Evolutionary conservation across 2,888 invertebrate genomes (phyloP).

Genomic region (Drosophila longiperda): DNA sequence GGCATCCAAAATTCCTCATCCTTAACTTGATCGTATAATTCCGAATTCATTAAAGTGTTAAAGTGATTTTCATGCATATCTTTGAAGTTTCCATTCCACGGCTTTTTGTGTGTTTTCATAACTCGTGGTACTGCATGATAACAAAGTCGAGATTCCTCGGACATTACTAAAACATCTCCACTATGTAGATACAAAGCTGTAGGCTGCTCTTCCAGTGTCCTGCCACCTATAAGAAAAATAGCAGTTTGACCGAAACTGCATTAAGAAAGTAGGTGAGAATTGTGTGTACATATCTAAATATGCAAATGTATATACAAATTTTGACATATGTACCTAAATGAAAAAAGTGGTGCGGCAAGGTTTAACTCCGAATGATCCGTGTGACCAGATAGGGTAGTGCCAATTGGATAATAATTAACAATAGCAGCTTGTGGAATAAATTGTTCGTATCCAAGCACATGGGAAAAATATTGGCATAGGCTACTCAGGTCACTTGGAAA

Average conservation of each 20-base stretch:
- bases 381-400: constrained; percentile 96
- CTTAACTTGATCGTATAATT: constrained; percentile 75
- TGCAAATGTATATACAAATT: neutral
- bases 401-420: constrained; percentile 97
- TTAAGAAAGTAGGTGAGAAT: neutral
- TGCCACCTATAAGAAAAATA: constrained; percentile 96
- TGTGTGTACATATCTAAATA: no score
- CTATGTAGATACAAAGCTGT: constrained; percentile 91
- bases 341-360: constrained; percentile 94
- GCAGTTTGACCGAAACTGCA: constrained; percentile 97
- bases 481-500: constrained; percentile 91
- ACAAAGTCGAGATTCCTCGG: constrained; percentile 91
- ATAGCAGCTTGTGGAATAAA: constrained; percentile 96
- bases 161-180: constrained; percentile 97
- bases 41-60: constrained; percentile 6
- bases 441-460: constrained; percentile 85
- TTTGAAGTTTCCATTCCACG: constrained; percentile 85
- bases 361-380: constrained; percentile 97
- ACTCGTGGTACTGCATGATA: constrained; percentile 98
- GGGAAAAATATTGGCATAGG: constrained; percentile 88
- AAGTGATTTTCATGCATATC: constrained; percentile 15
- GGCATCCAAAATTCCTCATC: constrained; percentile 86
- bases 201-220: constrained; percentile 88
- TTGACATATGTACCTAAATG: constrained; percentile 89
- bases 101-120: constrained; percentile 85